Evolutionary conservation across 1,140 invertebrate species (phyloP), one percentile per base, ranked within the genome.

Genomic region (Harpegnathos saltator): DNA sequence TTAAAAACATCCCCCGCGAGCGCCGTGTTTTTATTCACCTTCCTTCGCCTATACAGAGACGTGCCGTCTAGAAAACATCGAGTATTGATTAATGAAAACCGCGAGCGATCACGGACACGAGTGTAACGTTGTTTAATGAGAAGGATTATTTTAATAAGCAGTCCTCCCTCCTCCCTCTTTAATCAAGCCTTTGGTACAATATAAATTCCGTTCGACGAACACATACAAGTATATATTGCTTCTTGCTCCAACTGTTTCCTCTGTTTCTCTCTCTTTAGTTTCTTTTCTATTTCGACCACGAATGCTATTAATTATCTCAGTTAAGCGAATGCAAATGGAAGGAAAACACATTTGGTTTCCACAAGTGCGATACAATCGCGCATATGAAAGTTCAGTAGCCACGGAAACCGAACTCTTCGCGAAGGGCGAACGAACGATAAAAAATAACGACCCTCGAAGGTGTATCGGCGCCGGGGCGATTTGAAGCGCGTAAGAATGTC

Each of bases 1-100:
- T 15, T 66, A 77, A 77, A 77, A 77, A 77, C 74, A 66, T 68
- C 24, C 59, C 59, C 33, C 74, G 48, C 26, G n/a, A 29, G 19
- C 65, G 44, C 12, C 1, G 62, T 26, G 24, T 74, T 75, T 77
- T 77, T 38, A 77, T 52, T 44, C 73, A 19, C 15, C 15, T 54
- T 66, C 3, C 19, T 38, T 26, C 62, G 22, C 5, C 29, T 33
- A 33, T 33, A 56, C 38, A 77, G 66, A 77, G 38, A 54, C 66
- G 44, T 66, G 74, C 29, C 48, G 54, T 77, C 74, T 48, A 50
- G 58, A 14, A 63, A 75, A 63, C 22, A 24, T 50, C 24, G 38
- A 3, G 19, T 77, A 68, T 54, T 68, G 62, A 77, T 77, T 52
- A 68, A 75, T 24, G 59, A 63, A 22, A 50, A 50, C 26, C 24